A percentile compares a stretch with the other conserved stretches of the same genome.
Evolutionary conservation across 2,113 vertebrate genomes (phyloP).

Genomic region (Columbina picui): DNA sequence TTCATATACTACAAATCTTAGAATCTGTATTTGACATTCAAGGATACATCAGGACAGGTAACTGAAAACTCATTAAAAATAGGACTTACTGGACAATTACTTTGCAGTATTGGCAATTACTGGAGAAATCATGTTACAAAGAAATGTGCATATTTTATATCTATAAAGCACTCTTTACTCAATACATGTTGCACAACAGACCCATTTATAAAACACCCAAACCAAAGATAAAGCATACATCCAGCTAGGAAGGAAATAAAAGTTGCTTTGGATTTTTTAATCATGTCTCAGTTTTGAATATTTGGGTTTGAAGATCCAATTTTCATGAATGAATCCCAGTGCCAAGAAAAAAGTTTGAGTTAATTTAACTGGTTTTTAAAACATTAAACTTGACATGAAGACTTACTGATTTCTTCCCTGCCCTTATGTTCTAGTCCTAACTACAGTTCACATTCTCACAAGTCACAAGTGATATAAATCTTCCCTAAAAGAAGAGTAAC

Average conservation of each 20-base stretch:
- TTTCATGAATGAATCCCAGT: neutral
- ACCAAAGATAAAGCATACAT: neutral
- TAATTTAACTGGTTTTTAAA: neutral
- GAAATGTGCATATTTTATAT: neutral
- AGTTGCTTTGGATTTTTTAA: neutral
- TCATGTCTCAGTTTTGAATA: neutral
- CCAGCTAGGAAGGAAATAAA: neutral
- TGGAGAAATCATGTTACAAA: neutral
- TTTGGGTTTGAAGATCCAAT: neutral
- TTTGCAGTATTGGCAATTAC: neutral
- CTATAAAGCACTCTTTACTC: neutral
- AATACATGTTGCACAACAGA: neutral
- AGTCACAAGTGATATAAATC: neutral
- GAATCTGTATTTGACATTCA: neutral
- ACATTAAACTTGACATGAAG: neutral
- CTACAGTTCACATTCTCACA: neutral
- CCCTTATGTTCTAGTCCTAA: neutral
- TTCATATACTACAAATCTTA: neutral
- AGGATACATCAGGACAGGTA: neutral
- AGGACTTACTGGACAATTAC: neutral
- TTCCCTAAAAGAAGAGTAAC: neutral
- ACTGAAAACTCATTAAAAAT: neutral
- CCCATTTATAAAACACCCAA: neutral
- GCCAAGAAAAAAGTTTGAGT: neutral
- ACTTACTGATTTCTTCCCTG: neutral